Evolutionary conservation across 1,140 invertebrate species (phyloP).

Genomic region (Hermetia illucens): DNA sequence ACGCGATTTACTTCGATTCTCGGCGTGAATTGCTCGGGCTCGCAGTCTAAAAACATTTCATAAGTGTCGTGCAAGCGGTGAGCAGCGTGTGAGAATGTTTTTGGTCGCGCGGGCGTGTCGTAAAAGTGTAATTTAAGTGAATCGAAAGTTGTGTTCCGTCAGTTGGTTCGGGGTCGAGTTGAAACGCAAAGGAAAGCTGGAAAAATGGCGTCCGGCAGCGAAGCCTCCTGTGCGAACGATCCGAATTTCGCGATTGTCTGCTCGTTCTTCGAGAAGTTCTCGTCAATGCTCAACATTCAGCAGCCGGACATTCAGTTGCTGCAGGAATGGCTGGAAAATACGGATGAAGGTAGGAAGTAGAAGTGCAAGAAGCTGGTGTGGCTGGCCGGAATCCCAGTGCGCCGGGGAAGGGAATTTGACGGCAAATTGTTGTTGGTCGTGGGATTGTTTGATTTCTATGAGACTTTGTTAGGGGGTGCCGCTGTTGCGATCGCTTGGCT

Average conservation of each 20-base stretch:
- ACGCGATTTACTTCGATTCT: neutral
- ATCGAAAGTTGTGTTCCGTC: neutral
- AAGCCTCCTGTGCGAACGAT: conserved; percentile 68
- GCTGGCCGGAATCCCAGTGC: neutral
- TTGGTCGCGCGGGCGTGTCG: neutral
- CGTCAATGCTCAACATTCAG: conserved; percentile 59
- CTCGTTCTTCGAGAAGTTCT: conserved; percentile 82
- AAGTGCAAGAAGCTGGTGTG: neutral
- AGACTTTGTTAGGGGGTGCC: neutral
- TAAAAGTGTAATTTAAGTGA: neutral
- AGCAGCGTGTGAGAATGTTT: neutral
- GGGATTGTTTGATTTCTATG: neutral
- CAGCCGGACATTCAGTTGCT: conserved; percentile 65
- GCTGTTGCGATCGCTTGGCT: neutral
- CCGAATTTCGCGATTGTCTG: conserved; percentile 93
- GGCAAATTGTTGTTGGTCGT: conserved; percentile 4
- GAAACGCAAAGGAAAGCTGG: conserved; percentile 15
- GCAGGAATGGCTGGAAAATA: conserved; percentile 77
- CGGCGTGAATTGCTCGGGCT: neutral
- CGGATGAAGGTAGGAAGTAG: conserved; percentile 57
- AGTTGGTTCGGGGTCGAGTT: neutral
- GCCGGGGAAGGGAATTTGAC: neutral
- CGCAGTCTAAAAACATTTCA: too few relatives aligned
- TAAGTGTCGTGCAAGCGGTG: neutral
- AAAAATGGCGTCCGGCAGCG: conserved; percentile 6